These are phyloP conservation scores for Planiliza haematocheilus DNA, from an alignment of 2,113 vertebrate genomes.

Conservation along the genomic window DNA sequence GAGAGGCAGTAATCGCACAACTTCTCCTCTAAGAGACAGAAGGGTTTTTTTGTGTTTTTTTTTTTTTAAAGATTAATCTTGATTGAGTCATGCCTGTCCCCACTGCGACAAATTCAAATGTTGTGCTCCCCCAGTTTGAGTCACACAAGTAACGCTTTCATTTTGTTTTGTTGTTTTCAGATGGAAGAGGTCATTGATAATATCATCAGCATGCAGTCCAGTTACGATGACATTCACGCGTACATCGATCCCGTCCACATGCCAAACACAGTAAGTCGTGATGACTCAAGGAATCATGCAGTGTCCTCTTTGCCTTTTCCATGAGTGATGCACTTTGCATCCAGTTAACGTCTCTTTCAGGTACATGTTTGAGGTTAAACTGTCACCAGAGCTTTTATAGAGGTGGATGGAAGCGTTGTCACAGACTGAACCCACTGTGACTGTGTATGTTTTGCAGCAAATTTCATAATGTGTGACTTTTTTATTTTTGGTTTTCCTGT, in stretches of 20 bases:
- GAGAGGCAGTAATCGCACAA: conserved; percentile 8
- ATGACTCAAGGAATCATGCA: not conserved
- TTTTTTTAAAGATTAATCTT: conserved; percentile 4
- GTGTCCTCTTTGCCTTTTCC: not conserved
- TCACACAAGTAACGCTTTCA: not conserved
- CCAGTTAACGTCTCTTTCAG: not conserved
- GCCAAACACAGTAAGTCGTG: conserved; percentile 94
- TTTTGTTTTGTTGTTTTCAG: conserved; percentile 73
- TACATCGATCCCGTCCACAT: conserved; percentile 92
- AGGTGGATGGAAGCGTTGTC: too few species aligned
- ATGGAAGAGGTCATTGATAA: conserved; percentile 97
- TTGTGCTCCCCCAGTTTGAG: not conserved
- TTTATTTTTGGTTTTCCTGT: too few species aligned
- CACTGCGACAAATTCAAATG: not conserved
- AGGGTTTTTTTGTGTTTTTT: not conserved
- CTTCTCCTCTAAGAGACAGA: not conserved
- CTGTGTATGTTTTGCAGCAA: too few species aligned
- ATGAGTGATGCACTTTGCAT: conserved; percentile 1
- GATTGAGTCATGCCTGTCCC: too few species aligned
- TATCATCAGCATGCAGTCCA: conserved; percentile 94
- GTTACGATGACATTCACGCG: conserved; percentile 89
- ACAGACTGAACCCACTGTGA: too few species aligned
- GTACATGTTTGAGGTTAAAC: not conserved
- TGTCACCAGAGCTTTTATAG: not conserved
- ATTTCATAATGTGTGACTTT: too few species aligned